Evolutionary conservation across 2,888 invertebrate genomes (phyloP).

Genomic region (Drosophila macrothrix): DNA sequence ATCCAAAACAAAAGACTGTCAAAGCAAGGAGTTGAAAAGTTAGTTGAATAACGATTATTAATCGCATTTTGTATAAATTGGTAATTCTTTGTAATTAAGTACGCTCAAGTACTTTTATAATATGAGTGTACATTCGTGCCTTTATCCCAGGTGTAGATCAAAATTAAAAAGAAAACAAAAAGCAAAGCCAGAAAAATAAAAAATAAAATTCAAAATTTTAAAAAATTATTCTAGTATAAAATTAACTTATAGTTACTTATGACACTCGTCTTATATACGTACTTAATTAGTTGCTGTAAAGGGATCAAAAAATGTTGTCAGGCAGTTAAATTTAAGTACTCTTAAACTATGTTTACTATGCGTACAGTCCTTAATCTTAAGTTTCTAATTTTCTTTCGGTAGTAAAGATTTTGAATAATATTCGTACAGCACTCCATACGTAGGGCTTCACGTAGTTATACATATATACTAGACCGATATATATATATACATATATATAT

Average conservation of each 20-base stretch:
- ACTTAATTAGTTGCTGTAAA: slow-evolving; percentile 54
- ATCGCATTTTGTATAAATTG: slow-evolving; percentile 34
- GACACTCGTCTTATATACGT: slow-evolving; percentile 46
- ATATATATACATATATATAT: neutral
- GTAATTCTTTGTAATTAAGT: slow-evolving; percentile 16
- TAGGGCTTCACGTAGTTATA: slow-evolving; percentile 35
- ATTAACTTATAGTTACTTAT: slow-evolving; percentile 19
- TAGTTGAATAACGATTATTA: slow-evolving; percentile 6
- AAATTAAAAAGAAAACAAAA: slow-evolving; percentile 22
- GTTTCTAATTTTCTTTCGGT: slow-evolving; percentile 11
- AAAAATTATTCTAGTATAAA: slow-evolving; percentile 9
- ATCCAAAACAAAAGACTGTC: slow-evolving; percentile 48
- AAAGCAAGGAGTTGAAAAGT: slow-evolving; percentile 23
- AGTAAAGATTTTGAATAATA: slow-evolving; percentile 28
- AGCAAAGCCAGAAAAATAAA: neutral
- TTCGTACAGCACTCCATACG: slow-evolving; percentile 40
- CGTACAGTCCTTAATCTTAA: slow-evolving; percentile 12
- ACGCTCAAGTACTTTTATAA: slow-evolving; percentile 15
- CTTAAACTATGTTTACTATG: slow-evolving; percentile 45
- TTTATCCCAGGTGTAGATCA: slow-evolving; percentile 45
- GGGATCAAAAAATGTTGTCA: slow-evolving; percentile 66
- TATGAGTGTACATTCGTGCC: slow-evolving; percentile 62
- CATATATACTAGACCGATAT: slow-evolving; percentile 6
- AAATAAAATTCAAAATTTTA: slow-evolving; percentile 8
- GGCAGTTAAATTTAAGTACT: slow-evolving; percentile 44